Percentiles rank a stretch among this genome's conserved stretches.
phyloP scores from a whole-genome alignment of 1,140 invertebrate genomes.

The Metaphire vulgaris region DNA sequence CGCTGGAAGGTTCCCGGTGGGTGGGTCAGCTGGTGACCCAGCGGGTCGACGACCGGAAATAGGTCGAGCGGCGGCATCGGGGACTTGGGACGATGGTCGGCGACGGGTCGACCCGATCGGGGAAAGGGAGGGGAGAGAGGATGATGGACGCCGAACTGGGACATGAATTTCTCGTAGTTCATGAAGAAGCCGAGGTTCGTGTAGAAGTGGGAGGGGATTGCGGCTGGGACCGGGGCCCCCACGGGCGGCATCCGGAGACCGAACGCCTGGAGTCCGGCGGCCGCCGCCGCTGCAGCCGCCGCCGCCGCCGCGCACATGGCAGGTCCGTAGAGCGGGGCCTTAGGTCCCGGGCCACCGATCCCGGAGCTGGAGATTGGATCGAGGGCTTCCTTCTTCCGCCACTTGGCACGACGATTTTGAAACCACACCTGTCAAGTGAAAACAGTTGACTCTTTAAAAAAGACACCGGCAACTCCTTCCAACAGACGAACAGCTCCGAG shows the following conservation, averaged over 20 bases:
- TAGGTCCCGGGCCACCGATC: background rate
- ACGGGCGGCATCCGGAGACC: background rate
- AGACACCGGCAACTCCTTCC: no score
- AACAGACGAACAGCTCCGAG: no score
- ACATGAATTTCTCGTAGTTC: background rate
- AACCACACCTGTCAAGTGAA: conserved; percentile 99
- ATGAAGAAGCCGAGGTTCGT: background rate
- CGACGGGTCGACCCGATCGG: background rate
- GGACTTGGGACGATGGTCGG: no score
- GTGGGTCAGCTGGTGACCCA: background rate
- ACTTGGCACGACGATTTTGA: conserved; percentile 94
- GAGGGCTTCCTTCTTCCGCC: conserved; percentile 94
- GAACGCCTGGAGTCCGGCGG: background rate
- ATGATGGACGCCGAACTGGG: background rate
- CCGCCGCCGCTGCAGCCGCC: no score
- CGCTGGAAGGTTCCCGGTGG: background rate
- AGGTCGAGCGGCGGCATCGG: background rate
- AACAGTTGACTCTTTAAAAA: no score
- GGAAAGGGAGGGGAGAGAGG: no score
- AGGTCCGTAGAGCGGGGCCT: background rate
- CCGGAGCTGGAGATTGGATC: background rate
- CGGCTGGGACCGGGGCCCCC: no score
- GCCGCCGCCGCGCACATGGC: background rate
- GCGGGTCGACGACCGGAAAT: background rate
- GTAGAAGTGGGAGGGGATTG: background rate